These are phyloP conservation scores for Quadroppia sp. DNA, from an alignment of 2,888 invertebrate species.

Conservation along the genomic window DNA sequence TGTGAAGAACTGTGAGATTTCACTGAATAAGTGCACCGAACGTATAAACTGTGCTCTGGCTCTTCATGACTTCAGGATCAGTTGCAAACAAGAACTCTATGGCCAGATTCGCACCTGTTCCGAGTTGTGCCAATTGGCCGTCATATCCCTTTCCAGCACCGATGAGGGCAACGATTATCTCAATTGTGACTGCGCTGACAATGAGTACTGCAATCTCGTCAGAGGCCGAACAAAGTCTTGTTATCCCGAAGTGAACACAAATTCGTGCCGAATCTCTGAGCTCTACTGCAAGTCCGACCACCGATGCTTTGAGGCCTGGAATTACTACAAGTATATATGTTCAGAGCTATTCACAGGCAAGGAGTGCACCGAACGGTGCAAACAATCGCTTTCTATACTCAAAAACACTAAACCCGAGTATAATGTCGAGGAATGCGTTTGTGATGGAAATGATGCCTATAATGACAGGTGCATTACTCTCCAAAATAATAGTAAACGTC, in stretches of 20 bases:
- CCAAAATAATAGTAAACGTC: constrained; percentile 13
- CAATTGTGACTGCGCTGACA: constrained; percentile 42
- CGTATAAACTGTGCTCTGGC: constrained; percentile 41
- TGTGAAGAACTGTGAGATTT: constrained; percentile 28
- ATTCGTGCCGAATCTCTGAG: constrained; percentile 31
- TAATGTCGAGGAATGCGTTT: constrained; percentile 32
- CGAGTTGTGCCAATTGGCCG: constrained; percentile 40
- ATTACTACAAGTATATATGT: constrained; percentile 38
- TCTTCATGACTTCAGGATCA: constrained; percentile 41
- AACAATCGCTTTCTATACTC: constrained; percentile 35
- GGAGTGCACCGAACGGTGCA: constrained; percentile 39
- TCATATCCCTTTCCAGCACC: constrained; percentile 35
- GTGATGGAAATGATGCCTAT: constrained; percentile 30
- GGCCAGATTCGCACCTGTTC: constrained; percentile 36
- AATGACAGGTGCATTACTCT: constrained; percentile 11
- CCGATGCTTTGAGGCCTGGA: constrained; percentile 31
- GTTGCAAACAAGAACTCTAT: constrained; percentile 39
- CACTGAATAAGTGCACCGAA: constrained; percentile 34
- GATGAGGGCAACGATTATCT: constrained; percentile 41
- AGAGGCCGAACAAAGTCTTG: constrained; percentile 33
- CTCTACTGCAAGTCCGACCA: constrained; percentile 32
- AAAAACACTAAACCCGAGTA: background rate
- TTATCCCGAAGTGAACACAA: constrained; percentile 21
- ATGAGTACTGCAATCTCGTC: constrained; percentile 36
- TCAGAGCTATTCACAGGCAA: constrained; percentile 15